A percentile compares a stretch with the other conserved stretches of the same genome.
phyloP scores from a whole-genome alignment of 2,888 invertebrate genomes.

The Yponomeuta plumbellus region DNA sequence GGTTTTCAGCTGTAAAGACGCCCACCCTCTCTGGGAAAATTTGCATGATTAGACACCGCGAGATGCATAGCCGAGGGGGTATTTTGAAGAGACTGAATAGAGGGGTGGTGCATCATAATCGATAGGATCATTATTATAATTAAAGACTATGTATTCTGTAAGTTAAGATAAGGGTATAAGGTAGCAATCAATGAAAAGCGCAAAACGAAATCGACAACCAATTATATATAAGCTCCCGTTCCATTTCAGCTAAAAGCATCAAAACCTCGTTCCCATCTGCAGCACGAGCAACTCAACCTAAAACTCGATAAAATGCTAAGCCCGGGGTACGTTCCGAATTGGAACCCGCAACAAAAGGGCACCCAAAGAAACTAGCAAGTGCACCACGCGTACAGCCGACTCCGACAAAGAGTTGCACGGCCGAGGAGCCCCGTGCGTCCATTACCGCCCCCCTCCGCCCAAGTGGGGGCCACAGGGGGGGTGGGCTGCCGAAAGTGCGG shows the following conservation, averaged over 20 bases:
- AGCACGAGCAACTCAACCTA: conserved; percentile 1
- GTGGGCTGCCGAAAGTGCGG: conserved; percentile 53
- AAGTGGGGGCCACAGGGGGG: conserved; percentile 28
- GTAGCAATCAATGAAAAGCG: background rate
- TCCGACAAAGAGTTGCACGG: conserved; percentile 64
- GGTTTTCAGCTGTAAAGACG: conserved; percentile 32
- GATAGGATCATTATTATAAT: background rate
- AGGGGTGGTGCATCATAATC: background rate
- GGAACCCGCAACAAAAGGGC: conserved; percentile 68
- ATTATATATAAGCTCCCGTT: background rate
- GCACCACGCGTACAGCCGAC: conserved; percentile 62
- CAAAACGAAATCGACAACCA: background rate
- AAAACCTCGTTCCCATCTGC: background rate
- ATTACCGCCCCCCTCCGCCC: conserved; percentile 50
- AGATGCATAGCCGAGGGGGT: conserved; percentile 45
- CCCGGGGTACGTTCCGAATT: conserved; percentile 44
- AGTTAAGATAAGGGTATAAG: background rate
- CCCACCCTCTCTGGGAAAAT: conserved; percentile 58
- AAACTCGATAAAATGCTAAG: conserved; percentile 17
- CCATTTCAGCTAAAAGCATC: background rate
- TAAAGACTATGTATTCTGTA: background rate
- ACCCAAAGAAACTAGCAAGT: conserved; percentile 72
- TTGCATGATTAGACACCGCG: conserved; percentile 62
- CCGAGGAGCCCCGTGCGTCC: conserved; percentile 71
- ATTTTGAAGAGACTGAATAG: background rate